Percentiles rank a stretch among this genome's conserved stretches.
Conservation (phyloP, 2,113 vertebrate genomes). For the Dascyllus trimaculatus region DNA sequence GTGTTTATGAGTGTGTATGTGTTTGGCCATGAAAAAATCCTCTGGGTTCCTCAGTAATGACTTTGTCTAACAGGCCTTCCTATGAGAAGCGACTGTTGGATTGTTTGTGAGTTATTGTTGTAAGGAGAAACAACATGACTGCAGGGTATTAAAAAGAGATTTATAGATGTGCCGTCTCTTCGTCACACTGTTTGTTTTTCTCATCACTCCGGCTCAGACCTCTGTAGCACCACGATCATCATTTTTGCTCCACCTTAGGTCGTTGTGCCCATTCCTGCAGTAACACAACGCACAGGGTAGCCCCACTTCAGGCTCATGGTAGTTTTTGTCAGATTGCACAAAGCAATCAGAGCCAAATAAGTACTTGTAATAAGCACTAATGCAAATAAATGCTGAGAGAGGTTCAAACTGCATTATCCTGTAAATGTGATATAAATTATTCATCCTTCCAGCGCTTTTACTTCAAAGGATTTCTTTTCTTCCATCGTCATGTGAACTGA, state of each 20-base stretch:
- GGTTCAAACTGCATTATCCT: constrained; percentile 44
- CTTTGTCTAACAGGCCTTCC: constrained; percentile 50
- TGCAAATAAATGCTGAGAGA: constrained; percentile 51
- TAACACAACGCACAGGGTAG: constrained; percentile 36
- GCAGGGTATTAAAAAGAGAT: constrained; percentile 71
- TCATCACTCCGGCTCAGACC: constrained; percentile 42
- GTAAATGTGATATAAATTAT: constrained; percentile 59
- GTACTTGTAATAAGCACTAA: constrained; percentile 25
- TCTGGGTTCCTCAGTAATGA: constrained; percentile 35
- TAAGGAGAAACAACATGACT: constrained; percentile 50
- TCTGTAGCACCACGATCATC: constrained; percentile 43
- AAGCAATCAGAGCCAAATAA: constrained; percentile 32
- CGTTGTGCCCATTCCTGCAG: constrained; percentile 44
- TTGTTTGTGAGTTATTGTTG: constrained; percentile 57
- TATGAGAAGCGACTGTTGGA: constrained; percentile 46
- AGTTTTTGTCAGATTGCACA: constrained; percentile 17
- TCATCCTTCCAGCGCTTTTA: constrained; percentile 41
- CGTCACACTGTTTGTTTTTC: constrained; percentile 59
- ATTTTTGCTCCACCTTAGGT: constrained; percentile 51
- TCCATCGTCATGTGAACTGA: constrained; percentile 1
- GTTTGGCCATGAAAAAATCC: constrained; percentile 26
- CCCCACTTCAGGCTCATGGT: neutral
- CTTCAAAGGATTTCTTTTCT: constrained; percentile 33
- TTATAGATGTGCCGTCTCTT: constrained; percentile 43
- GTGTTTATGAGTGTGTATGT: constrained; percentile 17